phyloP scores from a whole-genome alignment of 2,113 vertebrate species.

The Xenopus borealis region DNA sequence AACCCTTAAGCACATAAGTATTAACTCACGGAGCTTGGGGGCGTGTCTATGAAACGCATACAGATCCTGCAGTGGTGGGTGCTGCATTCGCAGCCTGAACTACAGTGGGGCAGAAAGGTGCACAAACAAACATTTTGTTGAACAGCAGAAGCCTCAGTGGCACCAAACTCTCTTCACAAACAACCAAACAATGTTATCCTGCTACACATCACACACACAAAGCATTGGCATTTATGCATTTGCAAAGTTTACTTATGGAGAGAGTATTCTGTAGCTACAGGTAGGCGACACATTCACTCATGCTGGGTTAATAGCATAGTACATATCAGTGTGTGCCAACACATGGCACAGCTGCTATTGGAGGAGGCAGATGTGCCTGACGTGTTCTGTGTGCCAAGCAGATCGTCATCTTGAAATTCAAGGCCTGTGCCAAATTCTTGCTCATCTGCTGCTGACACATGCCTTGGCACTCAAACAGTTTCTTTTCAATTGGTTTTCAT shows the following conservation, averaged over 20 bases:
- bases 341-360: conserved; percentile 40
- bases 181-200: too few species aligned
- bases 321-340: conserved; percentile 42
- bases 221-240: conserved; percentile 14
- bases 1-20: too few species aligned
- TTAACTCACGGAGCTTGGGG: too few species aligned
- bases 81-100: too few species aligned
- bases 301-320: conserved; percentile 41
- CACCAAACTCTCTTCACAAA: too few species aligned
- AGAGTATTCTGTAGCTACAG: conserved; percentile 33
- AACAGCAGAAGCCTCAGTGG: too few species aligned
- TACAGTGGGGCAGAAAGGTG: too few species aligned
- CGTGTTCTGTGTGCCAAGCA: conserved; percentile 43
- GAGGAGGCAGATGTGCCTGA: conserved; percentile 43
- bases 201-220: not conserved
- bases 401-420: conserved; percentile 24
- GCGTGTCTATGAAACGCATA: too few species aligned
- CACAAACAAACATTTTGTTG: too few species aligned
- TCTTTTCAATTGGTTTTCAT: conserved; percentile 20
- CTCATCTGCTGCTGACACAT: conserved; percentile 46
- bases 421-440: conserved; percentile 38
- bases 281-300: conserved; percentile 40
- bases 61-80: too few species aligned
- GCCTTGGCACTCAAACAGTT: conserved; percentile 10
- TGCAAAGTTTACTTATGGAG: conserved; percentile 23